Conservation (phyloP, 2,888 invertebrate genomes). For the Leucozona laternaria region DNA sequence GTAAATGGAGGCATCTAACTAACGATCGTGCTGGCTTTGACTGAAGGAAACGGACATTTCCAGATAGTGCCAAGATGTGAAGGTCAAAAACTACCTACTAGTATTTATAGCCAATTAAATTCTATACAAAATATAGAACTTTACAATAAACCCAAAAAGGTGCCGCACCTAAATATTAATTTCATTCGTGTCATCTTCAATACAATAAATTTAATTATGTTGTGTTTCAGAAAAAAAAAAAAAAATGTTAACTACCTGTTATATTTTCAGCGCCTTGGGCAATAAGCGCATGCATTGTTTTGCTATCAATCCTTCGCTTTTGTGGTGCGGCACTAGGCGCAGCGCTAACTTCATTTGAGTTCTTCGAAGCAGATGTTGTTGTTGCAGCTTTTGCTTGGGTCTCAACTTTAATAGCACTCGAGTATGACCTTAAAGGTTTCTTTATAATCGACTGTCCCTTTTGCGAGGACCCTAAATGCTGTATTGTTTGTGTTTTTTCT, state of each 20-base stretch:
- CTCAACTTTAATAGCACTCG: slow-evolving; percentile 36
- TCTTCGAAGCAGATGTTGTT: slow-evolving; percentile 54
- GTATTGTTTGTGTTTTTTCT: slow-evolving; percentile 59
- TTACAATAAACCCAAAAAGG: no score
- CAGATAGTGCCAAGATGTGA: no score
- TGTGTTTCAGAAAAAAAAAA: background rate
- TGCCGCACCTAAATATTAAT: no score
- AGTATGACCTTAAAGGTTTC: slow-evolving; percentile 51
- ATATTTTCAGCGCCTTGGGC: slow-evolving; percentile 86
- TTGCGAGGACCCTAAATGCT: slow-evolving; percentile 31
- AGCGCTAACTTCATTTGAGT: slow-evolving; percentile 22
- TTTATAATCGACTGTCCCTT: slow-evolving; percentile 17
- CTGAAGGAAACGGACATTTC: no score
- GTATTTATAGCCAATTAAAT: no score
- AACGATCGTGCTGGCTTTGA: no score
- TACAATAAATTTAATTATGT: no score
- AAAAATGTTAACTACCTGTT: slow-evolving; percentile 82
- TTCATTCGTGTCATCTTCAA: no score
- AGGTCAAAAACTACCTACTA: no score
- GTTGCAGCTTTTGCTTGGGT: slow-evolving; percentile 53
- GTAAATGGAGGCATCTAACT: no score
- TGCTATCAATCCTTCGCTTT: slow-evolving; percentile 86
- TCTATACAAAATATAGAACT: no score
- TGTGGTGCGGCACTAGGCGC: slow-evolving; percentile 77
- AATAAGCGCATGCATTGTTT: slow-evolving; percentile 86